These are phyloP conservation scores for Peromyscus nudipes DNA, from an alignment of 2,797 vertebrate genomes.

Conservation along the genomic window DNA sequence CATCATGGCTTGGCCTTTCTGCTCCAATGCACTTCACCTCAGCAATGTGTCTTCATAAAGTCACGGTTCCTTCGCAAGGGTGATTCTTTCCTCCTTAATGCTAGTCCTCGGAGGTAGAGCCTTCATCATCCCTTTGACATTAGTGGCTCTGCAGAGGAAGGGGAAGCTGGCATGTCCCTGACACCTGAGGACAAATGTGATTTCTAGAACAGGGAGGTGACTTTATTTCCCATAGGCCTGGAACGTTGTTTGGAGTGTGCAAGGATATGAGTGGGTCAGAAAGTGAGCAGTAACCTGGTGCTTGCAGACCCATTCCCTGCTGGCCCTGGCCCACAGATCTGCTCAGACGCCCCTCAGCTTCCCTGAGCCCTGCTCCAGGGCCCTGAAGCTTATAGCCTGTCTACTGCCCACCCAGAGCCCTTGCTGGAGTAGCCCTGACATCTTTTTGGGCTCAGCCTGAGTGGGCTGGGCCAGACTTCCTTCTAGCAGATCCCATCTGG, in stretches of 20 bases:
- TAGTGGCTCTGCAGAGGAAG: slow-evolving; percentile 29
- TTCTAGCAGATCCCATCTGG: not conserved
- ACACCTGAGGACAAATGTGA: not conserved
- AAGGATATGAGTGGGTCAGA: not conserved
- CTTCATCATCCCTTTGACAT: slow-evolving; percentile 12
- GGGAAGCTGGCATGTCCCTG: not conserved
- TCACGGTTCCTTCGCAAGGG: not conserved
- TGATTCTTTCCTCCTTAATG: not conserved
- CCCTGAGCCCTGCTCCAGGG: not conserved
- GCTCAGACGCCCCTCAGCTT: not conserved
- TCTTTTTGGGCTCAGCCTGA: not conserved
- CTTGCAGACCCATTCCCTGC: not conserved
- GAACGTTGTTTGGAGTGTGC: not conserved
- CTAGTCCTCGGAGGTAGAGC: not conserved
- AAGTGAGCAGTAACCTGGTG: not conserved
- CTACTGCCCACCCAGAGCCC: not conserved
- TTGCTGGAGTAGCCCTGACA: not conserved
- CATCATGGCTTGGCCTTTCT: slow-evolving; percentile 4
- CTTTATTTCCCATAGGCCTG: not conserved
- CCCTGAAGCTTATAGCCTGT: not conserved
- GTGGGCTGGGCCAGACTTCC: not conserved
- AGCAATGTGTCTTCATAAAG: slow-evolving; percentile 17
- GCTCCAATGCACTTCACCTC: not conserved
- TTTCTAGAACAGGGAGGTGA: not conserved
- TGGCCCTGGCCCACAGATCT: not conserved